These are phyloP conservation scores for Manacus vitellinus DNA, from an alignment of 2,113 vertebrate species.

Conservation along the genomic window DNA sequence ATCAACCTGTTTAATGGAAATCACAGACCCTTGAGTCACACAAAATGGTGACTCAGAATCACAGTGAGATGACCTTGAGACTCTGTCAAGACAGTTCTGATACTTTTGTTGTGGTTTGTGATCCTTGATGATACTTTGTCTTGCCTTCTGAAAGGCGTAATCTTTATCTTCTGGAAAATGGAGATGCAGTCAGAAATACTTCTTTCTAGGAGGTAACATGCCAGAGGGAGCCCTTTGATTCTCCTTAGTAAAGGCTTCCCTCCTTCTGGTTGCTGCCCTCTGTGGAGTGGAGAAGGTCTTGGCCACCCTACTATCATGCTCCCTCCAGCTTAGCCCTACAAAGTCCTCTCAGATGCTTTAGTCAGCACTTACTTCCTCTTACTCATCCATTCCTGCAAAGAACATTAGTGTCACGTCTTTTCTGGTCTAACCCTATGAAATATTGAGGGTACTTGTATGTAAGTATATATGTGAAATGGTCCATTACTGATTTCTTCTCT, in stretches of 20 bases:
- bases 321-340: neutral
- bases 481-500: neutral
- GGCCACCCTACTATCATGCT: neutral
- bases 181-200: neutral
- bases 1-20: neutral
- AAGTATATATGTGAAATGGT: rapidly evolving
- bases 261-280: neutral
- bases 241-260: neutral
- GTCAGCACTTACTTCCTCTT: neutral
- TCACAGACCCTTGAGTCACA: neutral
- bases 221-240: neutral
- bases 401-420: neutral
- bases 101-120: neutral
- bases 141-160: neutral
- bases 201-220: neutral
- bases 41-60: neutral
- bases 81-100: neutral
- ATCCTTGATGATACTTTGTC: neutral
- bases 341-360: neutral
- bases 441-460: rapidly evolving
- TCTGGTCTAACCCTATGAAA: neutral
- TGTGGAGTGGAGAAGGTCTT: neutral
- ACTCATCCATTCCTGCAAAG: neutral
- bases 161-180: neutral
- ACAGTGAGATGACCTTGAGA: neutral